Conservation (phyloP, 1,140 invertebrate species). For the Planococcus citri region DNA sequence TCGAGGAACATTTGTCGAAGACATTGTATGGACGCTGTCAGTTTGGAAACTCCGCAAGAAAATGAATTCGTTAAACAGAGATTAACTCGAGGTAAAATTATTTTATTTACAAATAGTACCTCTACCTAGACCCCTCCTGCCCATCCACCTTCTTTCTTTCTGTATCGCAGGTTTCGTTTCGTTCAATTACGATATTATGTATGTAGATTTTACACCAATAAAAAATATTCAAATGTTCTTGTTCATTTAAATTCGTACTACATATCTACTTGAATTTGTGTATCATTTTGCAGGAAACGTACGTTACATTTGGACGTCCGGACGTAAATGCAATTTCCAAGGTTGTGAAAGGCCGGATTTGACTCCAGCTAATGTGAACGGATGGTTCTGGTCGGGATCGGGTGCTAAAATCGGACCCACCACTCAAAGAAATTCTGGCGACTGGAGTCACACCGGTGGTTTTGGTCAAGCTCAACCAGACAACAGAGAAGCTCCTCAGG, state of each 20-base stretch:
- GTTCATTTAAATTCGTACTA: too few relatives aligned
- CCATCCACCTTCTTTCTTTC: too few relatives aligned
- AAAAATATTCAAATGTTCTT: too few relatives aligned
- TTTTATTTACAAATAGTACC: too few relatives aligned
- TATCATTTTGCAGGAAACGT: constrained; percentile 40
- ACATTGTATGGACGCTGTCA: constrained; percentile 87
- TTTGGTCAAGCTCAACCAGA: constrained; percentile 75
- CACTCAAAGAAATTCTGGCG: constrained; percentile 70
- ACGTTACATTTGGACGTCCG: constrained; percentile 79
- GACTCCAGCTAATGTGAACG: constrained; percentile 75
- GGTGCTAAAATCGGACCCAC: constrained; percentile 78
- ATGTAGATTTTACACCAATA: too few relatives aligned
- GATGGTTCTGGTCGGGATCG: constrained; percentile 88
- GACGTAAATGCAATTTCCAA: constrained; percentile 82
- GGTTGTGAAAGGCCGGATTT: constrained; percentile 76
- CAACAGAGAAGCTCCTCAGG: constrained; percentile 77
- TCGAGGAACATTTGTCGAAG: constrained; percentile 79
- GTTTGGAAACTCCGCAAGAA: constrained; percentile 76
- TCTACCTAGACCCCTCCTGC: too few relatives aligned
- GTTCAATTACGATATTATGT: too few relatives aligned
- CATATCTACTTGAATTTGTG: too few relatives aligned
- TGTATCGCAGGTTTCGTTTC: too few relatives aligned
- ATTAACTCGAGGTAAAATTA: constrained; percentile 48
- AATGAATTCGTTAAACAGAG: constrained; percentile 82
- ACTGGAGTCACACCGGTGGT: constrained; percentile 76